Evolutionary conservation across 2,797 vertebrate genomes (phyloP).

Genomic region (Ibycter americanus): DNA sequence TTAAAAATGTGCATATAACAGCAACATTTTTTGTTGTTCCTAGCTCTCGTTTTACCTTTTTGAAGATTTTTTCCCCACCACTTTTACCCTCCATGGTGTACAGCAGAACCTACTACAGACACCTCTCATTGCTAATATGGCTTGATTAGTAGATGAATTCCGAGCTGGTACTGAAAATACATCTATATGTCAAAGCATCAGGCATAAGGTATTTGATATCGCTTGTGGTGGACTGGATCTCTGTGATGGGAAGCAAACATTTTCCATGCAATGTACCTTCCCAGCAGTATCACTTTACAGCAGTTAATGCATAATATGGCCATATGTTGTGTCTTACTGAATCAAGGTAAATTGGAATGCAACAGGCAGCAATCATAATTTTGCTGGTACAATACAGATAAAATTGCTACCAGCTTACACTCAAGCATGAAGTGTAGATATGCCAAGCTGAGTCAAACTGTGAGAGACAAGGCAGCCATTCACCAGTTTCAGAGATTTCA

Average conservation of each 20-base stretch:
- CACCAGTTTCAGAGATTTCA: background rate
- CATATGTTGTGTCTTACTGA: constrained; percentile 4
- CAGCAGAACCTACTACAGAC: background rate
- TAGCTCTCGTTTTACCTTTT: background rate
- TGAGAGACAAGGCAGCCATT: background rate
- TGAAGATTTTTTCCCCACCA: background rate
- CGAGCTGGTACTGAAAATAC: constrained; percentile 8
- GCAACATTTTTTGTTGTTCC: background rate
- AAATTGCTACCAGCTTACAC: background rate
- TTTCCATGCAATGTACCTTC: constrained; percentile 1
- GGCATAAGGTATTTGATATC: background rate
- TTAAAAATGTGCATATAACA: background rate
- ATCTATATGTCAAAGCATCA: constrained; percentile 12
- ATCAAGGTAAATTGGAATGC: background rate
- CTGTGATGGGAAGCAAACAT: background rate
- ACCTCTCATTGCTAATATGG: background rate
- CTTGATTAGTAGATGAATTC: constrained; percentile 19
- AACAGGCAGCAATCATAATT: background rate
- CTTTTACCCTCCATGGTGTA: background rate
- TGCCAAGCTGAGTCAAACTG: background rate
- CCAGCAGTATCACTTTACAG: background rate
- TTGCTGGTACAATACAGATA: background rate
- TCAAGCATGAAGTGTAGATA: background rate
- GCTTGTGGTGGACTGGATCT: constrained; percentile 9
- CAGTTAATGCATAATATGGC: background rate